Conservation (phyloP, 1,140 invertebrate species). For the Bathynomus jamesi region DNA sequence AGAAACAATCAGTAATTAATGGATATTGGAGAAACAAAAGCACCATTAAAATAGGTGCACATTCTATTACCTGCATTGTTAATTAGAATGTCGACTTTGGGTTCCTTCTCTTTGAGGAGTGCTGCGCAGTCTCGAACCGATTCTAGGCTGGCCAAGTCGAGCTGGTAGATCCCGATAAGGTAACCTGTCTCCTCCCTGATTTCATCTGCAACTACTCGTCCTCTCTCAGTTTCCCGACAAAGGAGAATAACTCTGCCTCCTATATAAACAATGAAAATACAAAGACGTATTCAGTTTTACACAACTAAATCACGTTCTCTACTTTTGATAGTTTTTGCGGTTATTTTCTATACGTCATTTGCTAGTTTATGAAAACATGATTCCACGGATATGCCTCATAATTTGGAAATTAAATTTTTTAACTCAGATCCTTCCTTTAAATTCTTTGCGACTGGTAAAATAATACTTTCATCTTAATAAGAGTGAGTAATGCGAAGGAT, state of each 20-base stretch:
- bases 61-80: conserved; percentile 11
- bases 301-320: no score
- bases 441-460: no score
- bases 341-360: no score
- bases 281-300: no score
- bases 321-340: no score
- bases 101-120: not conserved
- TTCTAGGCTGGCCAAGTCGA: not conserved
- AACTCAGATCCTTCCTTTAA: no score
- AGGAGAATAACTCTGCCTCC: not conserved
- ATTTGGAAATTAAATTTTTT: no score
- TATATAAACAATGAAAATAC: conserved; percentile 51
- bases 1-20: no score
- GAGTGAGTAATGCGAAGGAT: no score
- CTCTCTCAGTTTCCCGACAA: not conserved
- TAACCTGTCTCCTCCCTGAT: not conserved
- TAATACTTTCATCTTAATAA: no score
- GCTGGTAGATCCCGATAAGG: not conserved
- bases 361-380: no score
- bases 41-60: not conserved
- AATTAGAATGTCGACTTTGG: not conserved
- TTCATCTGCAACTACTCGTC: not conserved
- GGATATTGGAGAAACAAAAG: not conserved
- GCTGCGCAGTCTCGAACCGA: not conserved
- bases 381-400: no score